These are phyloP conservation scores for Sternotherus odoratus DNA, from an alignment of 2,797 vertebrate species.

Conservation along the genomic window DNA sequence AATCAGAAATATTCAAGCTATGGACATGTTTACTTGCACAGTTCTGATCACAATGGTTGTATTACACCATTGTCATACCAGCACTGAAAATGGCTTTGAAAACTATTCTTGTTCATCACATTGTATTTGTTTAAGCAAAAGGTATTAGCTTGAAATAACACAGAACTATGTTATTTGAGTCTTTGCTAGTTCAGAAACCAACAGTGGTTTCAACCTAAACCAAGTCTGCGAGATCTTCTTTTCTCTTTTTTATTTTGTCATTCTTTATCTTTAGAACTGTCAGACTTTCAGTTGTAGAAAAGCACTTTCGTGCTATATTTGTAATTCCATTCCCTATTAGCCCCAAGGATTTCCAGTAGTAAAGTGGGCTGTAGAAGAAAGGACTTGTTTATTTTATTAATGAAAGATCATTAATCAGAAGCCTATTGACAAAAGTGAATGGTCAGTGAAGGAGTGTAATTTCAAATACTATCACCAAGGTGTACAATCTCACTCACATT, in stretches of 20 bases:
- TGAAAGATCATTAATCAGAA: slow-evolving; percentile 34
- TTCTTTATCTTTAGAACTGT: not conserved
- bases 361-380: not conserved
- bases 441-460: slow-evolving; percentile 19
- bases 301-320: not conserved
- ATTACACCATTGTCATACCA: not conserved
- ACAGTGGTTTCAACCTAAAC: not conserved
- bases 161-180: not conserved
- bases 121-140: not conserved
- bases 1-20: not conserved
- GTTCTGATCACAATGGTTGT: not conserved
- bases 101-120: not conserved
- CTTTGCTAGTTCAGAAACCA: not conserved
- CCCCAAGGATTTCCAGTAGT: not conserved
- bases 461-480: slow-evolving; percentile 42
- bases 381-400: slow-evolving; percentile 43
- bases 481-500: not conserved
- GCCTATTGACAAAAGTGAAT: not conserved
- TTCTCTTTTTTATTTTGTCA: not conserved
- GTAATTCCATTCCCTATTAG: not conserved
- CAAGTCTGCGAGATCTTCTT: not conserved
- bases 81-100: not conserved
- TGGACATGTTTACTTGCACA: not conserved
- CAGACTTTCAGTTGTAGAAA: not conserved
- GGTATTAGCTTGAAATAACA: not conserved